Percentiles rank a stretch among this genome's conserved stretches.
Evolutionary conservation across 2,888 invertebrate genomes (phyloP).

Genomic region (Tachina grossa): DNA sequence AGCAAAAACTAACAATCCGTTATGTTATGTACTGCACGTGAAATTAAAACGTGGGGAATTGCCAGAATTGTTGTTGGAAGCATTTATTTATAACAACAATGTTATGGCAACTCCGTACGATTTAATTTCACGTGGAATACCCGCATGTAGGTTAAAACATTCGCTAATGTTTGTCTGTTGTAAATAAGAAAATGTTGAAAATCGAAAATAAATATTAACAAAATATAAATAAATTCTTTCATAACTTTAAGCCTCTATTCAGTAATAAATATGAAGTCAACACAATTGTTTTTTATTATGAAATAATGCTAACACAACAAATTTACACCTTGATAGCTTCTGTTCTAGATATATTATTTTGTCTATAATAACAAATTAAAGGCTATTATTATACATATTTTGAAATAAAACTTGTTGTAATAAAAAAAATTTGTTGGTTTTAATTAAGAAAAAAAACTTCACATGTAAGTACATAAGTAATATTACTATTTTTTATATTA

Average conservation of each 20-base stretch:
- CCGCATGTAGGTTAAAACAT: no score
- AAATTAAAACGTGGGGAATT: no score
- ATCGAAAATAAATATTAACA: neutral
- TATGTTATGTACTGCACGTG: no score
- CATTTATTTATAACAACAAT: no score
- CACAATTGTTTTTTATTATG: neutral
- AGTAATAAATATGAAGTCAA: constrained; percentile 5
- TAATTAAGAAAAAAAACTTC: neutral
- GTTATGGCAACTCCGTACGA: no score
- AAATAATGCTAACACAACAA: constrained; percentile 7
- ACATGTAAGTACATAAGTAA: neutral
- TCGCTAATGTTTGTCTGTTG: neutral
- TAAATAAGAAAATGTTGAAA: constrained; percentile 27
- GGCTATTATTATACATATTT: constrained; percentile 25
- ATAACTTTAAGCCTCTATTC: constrained; percentile 8
- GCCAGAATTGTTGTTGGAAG: no score
- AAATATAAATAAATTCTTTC: constrained; percentile 20
- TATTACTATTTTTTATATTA: constrained; percentile 19
- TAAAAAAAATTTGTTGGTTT: constrained; percentile 7
- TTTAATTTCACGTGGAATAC: neutral
- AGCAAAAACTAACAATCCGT: no score
- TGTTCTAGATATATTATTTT: constrained; percentile 26
- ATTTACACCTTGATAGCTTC: neutral
- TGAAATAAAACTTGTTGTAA: constrained; percentile 37
- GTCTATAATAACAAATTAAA: constrained; percentile 7